Evolutionary conservation across 2,888 invertebrate species (phyloP), one percentile per base, ranked within the genome.

Genomic region (Petrolisthes manimaculis): DNA sequence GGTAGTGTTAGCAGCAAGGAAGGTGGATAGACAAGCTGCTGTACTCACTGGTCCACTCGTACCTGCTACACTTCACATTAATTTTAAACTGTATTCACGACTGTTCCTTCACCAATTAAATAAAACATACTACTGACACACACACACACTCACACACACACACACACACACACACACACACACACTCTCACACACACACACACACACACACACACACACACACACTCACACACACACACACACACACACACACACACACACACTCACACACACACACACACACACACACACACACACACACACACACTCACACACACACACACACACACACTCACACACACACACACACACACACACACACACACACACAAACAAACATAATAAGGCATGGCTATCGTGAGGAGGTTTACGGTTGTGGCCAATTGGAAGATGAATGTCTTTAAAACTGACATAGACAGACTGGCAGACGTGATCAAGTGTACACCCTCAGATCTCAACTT

Each of bases 361-460:
- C 37, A 37, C 55, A 56, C 56, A n/a, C 14, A n/a, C 71, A 71
- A 1, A n/a, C 21, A 14, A 21, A 56, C 21, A 9, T 21, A 56
- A n/a, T n/a, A n/a, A 37, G 37, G 18, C 80, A 80, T 80, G 80
- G 37, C 80, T 4, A 37, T 56, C 21, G 8, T 61, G 24, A 80
- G 80, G 56, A 80, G 21, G 8, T 80, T 80, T 18, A 56, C 61
- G 4, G 80, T 80, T 4, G 80, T 80, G 56, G 80, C 56, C 14
- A 56, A 80, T 37, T 80, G 80, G 80, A 80, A 80, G 80, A 80
- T 80, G 80, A 80, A 80, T 61, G 21, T 56, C 5, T 37, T 80
- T 8, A 80, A 80, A 56, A 61, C 55, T 9, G 80, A 80, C 24
- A 80, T 80, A 56, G 80, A 80, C 80, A n/a, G 56, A 21, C 80